Percentiles rank a stretch among this genome's conserved stretches.
Evolutionary conservation across 2,113 vertebrate genomes (phyloP).

Genomic region (Xenopus borealis): DNA sequence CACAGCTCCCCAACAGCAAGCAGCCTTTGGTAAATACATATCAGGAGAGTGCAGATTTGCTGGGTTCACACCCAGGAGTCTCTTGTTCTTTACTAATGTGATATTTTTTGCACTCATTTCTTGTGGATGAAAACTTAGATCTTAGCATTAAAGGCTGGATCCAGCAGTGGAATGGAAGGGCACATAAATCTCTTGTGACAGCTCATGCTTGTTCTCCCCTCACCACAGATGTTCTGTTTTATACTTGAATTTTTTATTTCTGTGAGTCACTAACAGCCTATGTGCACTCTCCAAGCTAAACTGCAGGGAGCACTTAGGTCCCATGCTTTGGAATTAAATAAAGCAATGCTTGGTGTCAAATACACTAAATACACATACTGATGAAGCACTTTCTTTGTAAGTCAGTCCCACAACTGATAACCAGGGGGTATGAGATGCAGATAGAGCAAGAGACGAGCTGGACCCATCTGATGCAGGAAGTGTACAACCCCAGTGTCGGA

Average conservation of each 20-base stretch:
- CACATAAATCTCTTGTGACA: conserved; percentile 63
- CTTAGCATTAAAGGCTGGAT: conserved; percentile 60
- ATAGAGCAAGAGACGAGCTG: too few species aligned
- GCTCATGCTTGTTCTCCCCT: conserved; percentile 54
- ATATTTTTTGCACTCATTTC: conserved; percentile 68
- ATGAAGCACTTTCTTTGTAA: too few species aligned
- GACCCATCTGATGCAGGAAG: too few species aligned
- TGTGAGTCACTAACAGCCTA: background rate
- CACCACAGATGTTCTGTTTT: conserved; percentile 50
- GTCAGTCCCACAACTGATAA: too few species aligned
- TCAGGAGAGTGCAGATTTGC: conserved; percentile 59
- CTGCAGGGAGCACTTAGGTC: background rate
- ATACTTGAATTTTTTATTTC: conserved; percentile 54
- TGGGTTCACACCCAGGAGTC: conserved; percentile 60
- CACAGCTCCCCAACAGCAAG: conserved; percentile 57
- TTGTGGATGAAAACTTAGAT: conserved; percentile 65
- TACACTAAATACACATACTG: background rate
- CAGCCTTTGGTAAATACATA: conserved; percentile 71
- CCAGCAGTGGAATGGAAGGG: conserved; percentile 61
- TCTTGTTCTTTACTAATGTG: conserved; percentile 61
- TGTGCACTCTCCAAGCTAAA: background rate
- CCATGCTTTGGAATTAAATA: background rate
- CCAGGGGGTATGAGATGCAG: too few species aligned
- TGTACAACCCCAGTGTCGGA: too few species aligned
- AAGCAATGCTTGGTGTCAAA: conserved; percentile 7